Evolutionary conservation across 2,888 invertebrate genomes (phyloP), one percentile per base, ranked within the genome.

Genomic region (Drosophila robusta): DNA sequence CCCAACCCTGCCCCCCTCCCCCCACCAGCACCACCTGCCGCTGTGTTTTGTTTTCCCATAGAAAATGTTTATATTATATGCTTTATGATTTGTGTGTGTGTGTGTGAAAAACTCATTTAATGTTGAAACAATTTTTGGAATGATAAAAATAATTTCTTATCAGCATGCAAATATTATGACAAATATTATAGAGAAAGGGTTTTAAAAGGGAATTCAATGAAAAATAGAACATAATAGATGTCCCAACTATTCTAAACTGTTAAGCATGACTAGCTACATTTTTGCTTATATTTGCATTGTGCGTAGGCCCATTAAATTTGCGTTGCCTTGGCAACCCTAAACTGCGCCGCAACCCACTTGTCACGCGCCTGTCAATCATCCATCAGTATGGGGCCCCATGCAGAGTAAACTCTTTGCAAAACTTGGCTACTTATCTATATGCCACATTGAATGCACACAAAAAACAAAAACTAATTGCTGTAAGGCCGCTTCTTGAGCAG

Each of bases 61-160:
- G 52, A 65, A 55, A 51, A 57, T 51, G n/a, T 26, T 12, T 22
- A 32, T 73, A 67, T 78, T 69, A 50, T 42, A 65, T 55, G 67
- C 65, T 68, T 64, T 80, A 62, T 70, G 70, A 68, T 67, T 34
- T 12, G 12, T 12, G 34, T 34, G 3, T 41, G 16, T 60, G 52
- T 84, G 83, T 86, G 60, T 68, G 71, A 22, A 71, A 87, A 86
- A 86, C 89, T 86, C 89, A 88, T 86, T 86, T 86, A 88, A 88
- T 87, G 85, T 87, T 73, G 76, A 73, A 79, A 74, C 78, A 87
- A 87, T 88, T 87, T 81, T 78, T 75, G 66, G 78, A 75, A 89
- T 74, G 74, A 87, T 78, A 79, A 29, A 57, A 36, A 46, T 47
- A 22, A 61, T 57, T 61, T 58, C 54, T 66, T 77, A 76, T 57